These are phyloP conservation scores for Hydropsyche tenuis DNA, from an alignment of 1,140 invertebrate genomes.

Conservation along the genomic window DNA sequence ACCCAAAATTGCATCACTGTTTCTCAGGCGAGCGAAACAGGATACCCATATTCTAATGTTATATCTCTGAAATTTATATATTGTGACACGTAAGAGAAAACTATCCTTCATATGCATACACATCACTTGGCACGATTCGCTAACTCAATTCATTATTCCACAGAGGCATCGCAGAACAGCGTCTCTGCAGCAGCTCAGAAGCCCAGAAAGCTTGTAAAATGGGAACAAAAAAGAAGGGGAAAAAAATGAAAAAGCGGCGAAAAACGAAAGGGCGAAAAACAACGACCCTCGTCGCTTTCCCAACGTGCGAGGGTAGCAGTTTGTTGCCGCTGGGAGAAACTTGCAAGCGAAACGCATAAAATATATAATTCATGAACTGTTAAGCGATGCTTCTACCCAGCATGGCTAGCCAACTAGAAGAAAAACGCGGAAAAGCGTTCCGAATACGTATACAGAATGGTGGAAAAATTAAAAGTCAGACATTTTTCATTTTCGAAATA, in stretches of 20 bases:
- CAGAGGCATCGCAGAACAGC: too few relatives aligned
- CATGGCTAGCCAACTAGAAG: background rate
- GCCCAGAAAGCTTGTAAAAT: background rate
- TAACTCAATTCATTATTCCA: conserved; percentile 12
- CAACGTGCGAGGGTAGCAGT: conserved; percentile 7
- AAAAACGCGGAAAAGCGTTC: background rate
- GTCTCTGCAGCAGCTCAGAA: too few relatives aligned
- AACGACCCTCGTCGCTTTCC: background rate
- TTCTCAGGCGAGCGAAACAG: too few relatives aligned
- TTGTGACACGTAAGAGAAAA: too few relatives aligned
- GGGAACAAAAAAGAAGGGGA: background rate
- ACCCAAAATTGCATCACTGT: too few relatives aligned
- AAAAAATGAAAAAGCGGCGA: too few relatives aligned
- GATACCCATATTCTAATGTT: too few relatives aligned
- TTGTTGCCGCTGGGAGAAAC: conserved; percentile 26
- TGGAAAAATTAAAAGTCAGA: too few relatives aligned
- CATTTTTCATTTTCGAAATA: too few relatives aligned
- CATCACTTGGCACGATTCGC: background rate
- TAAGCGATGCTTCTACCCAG: conserved; percentile 31
- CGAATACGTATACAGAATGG: too few relatives aligned
- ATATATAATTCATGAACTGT: conserved; percentile 41
- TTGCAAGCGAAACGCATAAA: conserved; percentile 42
- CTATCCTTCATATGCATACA: too few relatives aligned
- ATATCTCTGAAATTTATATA: too few relatives aligned
- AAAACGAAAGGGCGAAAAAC: background rate